A percentile compares a stretch with the other conserved stretches of the same genome.
phyloP scores from a whole-genome alignment of 2,888 invertebrate genomes.

The Drosophila limbata region DNA sequence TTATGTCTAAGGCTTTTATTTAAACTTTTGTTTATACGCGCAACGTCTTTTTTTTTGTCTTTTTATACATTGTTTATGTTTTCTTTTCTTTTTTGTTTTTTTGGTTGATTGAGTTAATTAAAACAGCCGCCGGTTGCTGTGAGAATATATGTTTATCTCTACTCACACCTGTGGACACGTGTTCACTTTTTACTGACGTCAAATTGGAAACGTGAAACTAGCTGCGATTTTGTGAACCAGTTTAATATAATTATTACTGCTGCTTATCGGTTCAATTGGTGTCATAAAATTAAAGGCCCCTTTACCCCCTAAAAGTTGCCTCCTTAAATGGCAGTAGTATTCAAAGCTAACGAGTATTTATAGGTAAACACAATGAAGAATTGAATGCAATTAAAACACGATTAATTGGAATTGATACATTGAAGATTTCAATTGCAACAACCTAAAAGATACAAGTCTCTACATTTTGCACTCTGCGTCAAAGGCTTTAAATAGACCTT shows the following conservation, averaged over 20 bases:
- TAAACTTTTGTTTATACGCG: slow-evolving; percentile 41
- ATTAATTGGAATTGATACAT: slow-evolving; percentile 12
- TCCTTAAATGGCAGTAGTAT: slow-evolving; percentile 4
- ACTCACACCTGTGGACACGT: slow-evolving; percentile 21
- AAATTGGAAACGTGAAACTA: slow-evolving; percentile 50
- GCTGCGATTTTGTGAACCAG: slow-evolving; percentile 43
- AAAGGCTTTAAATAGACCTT: slow-evolving; percentile 40
- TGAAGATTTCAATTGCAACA: slow-evolving; percentile 3
- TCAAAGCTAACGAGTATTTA: slow-evolving; percentile 22
- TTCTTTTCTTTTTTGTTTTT: neutral
- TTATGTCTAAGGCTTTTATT: slow-evolving; percentile 30
- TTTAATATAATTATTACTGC: slow-evolving; percentile 25
- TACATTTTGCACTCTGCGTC: slow-evolving; percentile 4
- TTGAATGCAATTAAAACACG: slow-evolving; percentile 33
- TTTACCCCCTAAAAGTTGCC: neutral
- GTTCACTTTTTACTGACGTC: slow-evolving; percentile 30
- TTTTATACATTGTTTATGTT: slow-evolving; percentile 40
- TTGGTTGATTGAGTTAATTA: slow-evolving; percentile 12
- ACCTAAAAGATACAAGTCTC: neutral
- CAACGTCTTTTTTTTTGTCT: slow-evolving; percentile 46
- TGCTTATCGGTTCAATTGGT: slow-evolving; percentile 58
- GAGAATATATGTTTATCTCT: neutral
- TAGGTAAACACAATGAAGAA: slow-evolving; percentile 10
- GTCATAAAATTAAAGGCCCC: slow-evolving; percentile 33
- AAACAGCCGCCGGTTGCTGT: slow-evolving; percentile 21